A percentile compares a stretch with the other conserved stretches of the same genome.
These are phyloP conservation scores for Lemur catta DNA, from an alignment of 2,797 vertebrate species.

Conservation along the genomic window DNA sequence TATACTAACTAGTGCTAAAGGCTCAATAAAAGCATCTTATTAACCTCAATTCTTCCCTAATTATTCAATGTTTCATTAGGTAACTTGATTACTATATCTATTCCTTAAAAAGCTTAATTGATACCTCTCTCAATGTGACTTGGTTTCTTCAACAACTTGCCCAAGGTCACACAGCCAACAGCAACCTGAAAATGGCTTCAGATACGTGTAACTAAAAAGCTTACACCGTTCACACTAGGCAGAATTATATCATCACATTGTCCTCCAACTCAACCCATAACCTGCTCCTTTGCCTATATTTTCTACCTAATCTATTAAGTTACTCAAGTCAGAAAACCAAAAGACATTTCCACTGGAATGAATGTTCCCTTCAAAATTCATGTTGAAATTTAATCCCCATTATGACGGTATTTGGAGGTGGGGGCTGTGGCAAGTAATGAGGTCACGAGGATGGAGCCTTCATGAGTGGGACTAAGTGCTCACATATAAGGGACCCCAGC, in stretches of 20 bases:
- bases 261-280: neutral
- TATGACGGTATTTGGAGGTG: too few species aligned
- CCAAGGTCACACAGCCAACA: neutral
- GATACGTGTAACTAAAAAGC: neutral
- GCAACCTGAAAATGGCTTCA: neutral
- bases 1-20: neutral
- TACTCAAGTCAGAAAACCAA: neutral
- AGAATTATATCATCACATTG: neutral
- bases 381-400: neutral
- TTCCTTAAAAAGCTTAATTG: constrained; percentile 1
- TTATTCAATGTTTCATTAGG: constrained; percentile 31
- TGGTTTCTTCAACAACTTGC: neutral
- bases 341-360: neutral
- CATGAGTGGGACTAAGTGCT: neutral
- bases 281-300: neutral
- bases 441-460: too few species aligned
- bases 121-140: neutral
- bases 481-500: neutral
- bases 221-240: neutral
- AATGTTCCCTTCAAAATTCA: neutral
- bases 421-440: neutral
- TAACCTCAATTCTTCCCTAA: neutral
- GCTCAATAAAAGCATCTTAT: neutral
- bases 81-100: constrained; percentile 23
- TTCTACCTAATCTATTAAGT: neutral